phyloP scores from a whole-genome alignment of 2,888 invertebrate species.

The Ligdia adustata region DNA sequence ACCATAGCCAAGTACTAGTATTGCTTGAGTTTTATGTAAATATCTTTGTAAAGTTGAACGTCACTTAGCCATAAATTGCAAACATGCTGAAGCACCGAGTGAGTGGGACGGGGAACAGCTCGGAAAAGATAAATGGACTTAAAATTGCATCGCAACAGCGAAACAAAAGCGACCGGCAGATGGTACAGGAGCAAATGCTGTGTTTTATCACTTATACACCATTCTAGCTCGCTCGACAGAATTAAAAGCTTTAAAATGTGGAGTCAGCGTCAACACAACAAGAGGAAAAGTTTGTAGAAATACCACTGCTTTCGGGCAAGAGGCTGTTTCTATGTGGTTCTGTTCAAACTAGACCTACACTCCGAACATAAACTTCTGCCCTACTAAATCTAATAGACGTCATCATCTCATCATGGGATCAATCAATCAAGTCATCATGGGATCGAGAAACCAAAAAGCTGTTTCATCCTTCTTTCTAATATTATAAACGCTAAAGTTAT shows the following conservation, averaged over 20 bases:
- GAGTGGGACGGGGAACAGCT: conserved; percentile 61
- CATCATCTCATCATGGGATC: too few species aligned
- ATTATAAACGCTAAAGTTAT: too few species aligned
- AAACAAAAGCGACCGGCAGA: conserved; percentile 71
- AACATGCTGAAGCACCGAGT: conserved; percentile 39
- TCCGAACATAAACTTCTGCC: too few species aligned
- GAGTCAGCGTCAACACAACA: not conserved
- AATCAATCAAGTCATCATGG: too few species aligned
- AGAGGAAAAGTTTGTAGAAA: not conserved
- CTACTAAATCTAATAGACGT: too few species aligned
- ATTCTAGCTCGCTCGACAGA: conserved; percentile 46
- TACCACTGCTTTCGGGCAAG: not conserved
- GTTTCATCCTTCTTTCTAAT: too few species aligned
- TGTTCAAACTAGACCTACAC: too few species aligned
- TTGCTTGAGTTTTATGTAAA: not conserved
- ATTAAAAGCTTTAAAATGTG: conserved; percentile 48
- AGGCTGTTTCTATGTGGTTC: too few species aligned
- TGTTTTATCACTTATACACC: conserved; percentile 65
- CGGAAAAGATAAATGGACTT: conserved; percentile 77
- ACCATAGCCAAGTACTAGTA: too few species aligned
- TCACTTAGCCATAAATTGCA: conserved; percentile 34
- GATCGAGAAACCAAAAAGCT: too few species aligned
- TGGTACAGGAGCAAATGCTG: conserved; percentile 57
- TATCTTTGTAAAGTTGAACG: conserved; percentile 5
- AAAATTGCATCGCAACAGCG: conserved; percentile 77